Base-by-base conservation (phyloP, 2,888 invertebrate genomes). In the Dryococelus australis region DNA sequence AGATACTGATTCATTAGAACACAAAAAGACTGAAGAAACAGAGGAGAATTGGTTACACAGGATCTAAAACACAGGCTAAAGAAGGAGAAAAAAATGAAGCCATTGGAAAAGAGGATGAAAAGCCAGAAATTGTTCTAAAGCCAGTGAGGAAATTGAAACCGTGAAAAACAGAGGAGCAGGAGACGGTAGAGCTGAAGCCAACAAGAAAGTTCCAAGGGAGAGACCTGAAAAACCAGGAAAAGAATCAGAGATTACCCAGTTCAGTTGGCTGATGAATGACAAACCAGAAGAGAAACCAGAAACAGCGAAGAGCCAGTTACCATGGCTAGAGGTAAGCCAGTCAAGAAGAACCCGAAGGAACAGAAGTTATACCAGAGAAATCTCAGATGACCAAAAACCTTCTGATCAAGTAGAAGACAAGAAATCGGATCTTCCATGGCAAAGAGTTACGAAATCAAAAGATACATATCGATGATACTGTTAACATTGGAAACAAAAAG, bases 11-110 rank as follows among this genome's bases (percentile, higher is more conserved):
- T n/a, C n/a, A n/a, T n/a, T n/a, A 80, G 84, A 83, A n/a, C 84
- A 88, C 84, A 27, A 86, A 27, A 53, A 79, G 85, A 87, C 86
- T 20, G 83, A 91, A 85, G 89, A 90, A 8, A 53, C 83, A 86
- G 26, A 86, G n/a, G 16, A 85, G 85, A 43, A 87, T 88, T 47
- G 90, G 88, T 90, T 85, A 88, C 88, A 83, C 86, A 89, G 43
- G 90, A 88, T 87, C 85, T 87, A 28, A 87, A 35, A 79, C 87
- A 85, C 88, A 89, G 86, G 87, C 87, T 27, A 0, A 87, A 89
- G 81, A 88, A 87, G 51, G 87, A 89, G 84, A 53, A 89, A 86
- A 89, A 95, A 91, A 95, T 95, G 87, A 87, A 94, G 47, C 86
- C 80, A 27, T 20, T 0, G 83, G 35, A 20, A 80, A 84, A 53